Base-by-base conservation (phyloP, 2,797 vertebrate genomes). In the Sebastiscus tertius region DNA sequence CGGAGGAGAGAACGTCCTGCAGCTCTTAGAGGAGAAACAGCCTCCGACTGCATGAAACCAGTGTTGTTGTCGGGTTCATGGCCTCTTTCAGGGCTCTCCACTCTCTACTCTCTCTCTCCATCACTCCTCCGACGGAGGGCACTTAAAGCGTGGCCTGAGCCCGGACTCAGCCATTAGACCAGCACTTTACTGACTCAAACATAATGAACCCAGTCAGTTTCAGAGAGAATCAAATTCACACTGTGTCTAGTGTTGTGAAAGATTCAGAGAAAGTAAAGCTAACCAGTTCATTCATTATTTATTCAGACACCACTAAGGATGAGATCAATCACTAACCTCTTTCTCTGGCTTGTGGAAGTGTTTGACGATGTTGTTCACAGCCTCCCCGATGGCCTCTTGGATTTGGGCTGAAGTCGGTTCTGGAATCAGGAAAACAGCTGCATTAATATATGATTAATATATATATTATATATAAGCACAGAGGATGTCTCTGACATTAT, bases 341-440 rank as follows among this genome's bases (percentile, higher is more conserved):
- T 99, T 99, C 82, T 99, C 98, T 16, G 97, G 97, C 81, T 98
- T 99, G 93, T 98, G 97, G 80, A 99, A 99, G 87, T 99, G 97
- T 83, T 98, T 98, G 83, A 98, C 92, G 42, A 99, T 98, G 89
- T 97, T 98, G 92, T 97, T 99, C 72, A 99, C 97, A 0, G 97
- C 96, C 92, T 99, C 98, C 27, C 97, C 97, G 0, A 98, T 96
- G 69, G 96, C 97, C 86, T 99, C 98, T 85, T 99, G 98, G 85
- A 99, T 98, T 86, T 99, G 97, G 18, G 95, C 97, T 0, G 97
- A 93, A 0, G 94, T 98, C 54, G 96, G 97, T 79, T 98, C 98
- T 99, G 93, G 42, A 86, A 76, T 55, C 10, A 78, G 29, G 4
- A 20, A 54, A 77, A 69, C 2, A 66, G 8, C 16, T 4, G 18